phyloP scores from a whole-genome alignment of 2,797 vertebrate species.

The Craterocephalus amniculus region DNA sequence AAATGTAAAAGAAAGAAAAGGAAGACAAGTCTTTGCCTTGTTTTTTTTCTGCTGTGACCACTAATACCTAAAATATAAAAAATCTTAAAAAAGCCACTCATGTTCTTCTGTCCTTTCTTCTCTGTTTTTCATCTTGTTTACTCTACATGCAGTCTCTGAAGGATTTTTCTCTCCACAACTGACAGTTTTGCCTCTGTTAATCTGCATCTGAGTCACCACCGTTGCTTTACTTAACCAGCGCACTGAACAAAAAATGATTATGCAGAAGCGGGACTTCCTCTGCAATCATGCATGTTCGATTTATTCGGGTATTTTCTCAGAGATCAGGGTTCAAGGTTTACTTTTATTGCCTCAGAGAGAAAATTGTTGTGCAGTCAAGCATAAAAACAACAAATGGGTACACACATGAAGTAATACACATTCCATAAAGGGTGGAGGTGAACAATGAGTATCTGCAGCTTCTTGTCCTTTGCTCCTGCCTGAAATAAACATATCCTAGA shows the following conservation, averaged over 20 bases:
- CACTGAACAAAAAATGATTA: constrained; percentile 24
- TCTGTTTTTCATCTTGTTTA: constrained; percentile 34
- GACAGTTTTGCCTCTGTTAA: constrained; percentile 7
- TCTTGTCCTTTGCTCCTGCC: constrained; percentile 14
- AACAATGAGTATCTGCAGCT: constrained; percentile 21
- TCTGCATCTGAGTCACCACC: constrained; percentile 3
- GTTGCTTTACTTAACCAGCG: constrained; percentile 3
- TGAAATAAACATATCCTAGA: constrained; percentile 20
- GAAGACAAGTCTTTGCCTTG: constrained; percentile 72
- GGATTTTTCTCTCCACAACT: constrained; percentile 2
- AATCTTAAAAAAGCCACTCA: constrained; percentile 68
- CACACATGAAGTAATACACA: background rate
- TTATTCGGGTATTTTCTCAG: constrained; percentile 30
- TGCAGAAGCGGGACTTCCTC: constrained; percentile 22
- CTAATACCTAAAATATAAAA: constrained; percentile 83
- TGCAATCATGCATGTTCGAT: constrained; percentile 21
- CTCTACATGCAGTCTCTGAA: background rate
- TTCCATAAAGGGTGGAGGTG: constrained; percentile 21
- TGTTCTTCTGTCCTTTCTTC: constrained; percentile 59
- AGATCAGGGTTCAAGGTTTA: constrained; percentile 52
- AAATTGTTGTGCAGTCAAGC: constrained; percentile 44
- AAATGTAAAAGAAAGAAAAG: constrained; percentile 66
- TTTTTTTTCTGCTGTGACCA: constrained; percentile 78
- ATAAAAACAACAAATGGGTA: constrained; percentile 48
- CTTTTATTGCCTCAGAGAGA: constrained; percentile 45